Conservation (phyloP, 2,113 vertebrate genomes). For the Tympanuchus pallidicinctus region DNA sequence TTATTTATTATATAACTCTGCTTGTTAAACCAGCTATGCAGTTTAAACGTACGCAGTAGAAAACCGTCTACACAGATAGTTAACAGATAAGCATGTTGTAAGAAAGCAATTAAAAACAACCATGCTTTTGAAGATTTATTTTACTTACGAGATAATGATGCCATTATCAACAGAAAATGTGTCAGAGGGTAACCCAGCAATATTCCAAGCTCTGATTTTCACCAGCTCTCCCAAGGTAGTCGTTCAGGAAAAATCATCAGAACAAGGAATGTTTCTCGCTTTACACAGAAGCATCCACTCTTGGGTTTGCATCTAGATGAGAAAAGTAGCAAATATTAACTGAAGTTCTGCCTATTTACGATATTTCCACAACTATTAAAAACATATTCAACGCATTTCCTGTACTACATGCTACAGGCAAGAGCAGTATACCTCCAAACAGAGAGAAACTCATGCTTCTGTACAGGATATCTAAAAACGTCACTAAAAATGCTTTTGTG, state of each 20-base stretch:
- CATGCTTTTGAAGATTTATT: not conserved
- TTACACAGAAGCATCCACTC: conserved; percentile 85
- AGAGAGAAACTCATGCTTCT: not conserved
- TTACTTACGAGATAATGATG: conserved; percentile 89
- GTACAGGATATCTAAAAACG: not conserved
- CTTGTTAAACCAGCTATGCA: not conserved
- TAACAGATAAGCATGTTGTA: not conserved
- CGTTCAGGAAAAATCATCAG: conserved; percentile 84
- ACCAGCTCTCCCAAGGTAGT: conserved; percentile 86
- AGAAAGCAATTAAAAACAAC: not conserved
- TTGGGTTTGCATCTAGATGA: conserved; percentile 80
- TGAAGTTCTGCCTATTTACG: not conserved
- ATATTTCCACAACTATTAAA: not conserved
- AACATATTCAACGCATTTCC: not conserved
- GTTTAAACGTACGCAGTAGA: not conserved
- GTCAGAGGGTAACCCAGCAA: conserved; percentile 91
- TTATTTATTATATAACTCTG: not conserved
- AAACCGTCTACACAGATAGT: not conserved
- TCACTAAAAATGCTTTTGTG: not conserved
- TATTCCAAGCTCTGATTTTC: conserved; percentile 88
- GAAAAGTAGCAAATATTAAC: not conserved
- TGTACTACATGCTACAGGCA: not conserved
- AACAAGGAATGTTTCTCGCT: conserved; percentile 84
- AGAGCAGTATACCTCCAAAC: not conserved
- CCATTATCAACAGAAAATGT: conserved; percentile 90